Conservation (phyloP, 2,113 vertebrate species). For the Menidia beryllina region DNA sequence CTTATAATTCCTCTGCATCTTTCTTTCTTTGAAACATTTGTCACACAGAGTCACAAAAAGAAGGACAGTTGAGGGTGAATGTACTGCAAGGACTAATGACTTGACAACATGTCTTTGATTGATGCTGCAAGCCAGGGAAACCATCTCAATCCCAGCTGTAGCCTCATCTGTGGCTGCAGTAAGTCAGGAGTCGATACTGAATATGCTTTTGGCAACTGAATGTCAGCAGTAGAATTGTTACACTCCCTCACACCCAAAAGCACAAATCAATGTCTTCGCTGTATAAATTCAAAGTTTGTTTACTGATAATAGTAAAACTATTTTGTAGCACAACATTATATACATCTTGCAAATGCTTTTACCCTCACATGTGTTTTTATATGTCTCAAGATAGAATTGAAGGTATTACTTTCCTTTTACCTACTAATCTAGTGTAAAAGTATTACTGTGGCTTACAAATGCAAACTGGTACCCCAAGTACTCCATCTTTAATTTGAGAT, state of each 20-base stretch:
- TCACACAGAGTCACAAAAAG: constrained; percentile 41
- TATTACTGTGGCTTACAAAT: too few species aligned
- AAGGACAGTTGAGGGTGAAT: constrained; percentile 61
- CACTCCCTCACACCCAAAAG: constrained; percentile 44
- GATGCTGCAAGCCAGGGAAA: constrained; percentile 55
- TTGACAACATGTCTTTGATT: constrained; percentile 70
- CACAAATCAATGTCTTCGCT: constrained; percentile 52
- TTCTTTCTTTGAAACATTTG: constrained; percentile 9
- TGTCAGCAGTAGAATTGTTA: constrained; percentile 55
- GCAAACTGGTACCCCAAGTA: too few species aligned
- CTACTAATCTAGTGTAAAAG: too few species aligned
- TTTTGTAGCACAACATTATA: constrained; percentile 6
- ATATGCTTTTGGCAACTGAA: constrained; percentile 54
- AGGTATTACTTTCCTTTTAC: too few species aligned
- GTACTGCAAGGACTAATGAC: constrained; percentile 63
- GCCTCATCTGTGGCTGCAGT: constrained; percentile 19
- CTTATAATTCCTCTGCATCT: constrained; percentile 9
- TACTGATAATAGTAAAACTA: constrained; percentile 31
- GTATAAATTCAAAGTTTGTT: constrained; percentile 52
- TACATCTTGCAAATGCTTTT: neutral
- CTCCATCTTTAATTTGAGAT: too few species aligned
- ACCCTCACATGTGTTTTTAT: neutral
- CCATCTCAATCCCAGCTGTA: constrained; percentile 38
- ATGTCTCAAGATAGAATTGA: neutral
- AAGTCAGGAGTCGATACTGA: constrained; percentile 45